These are phyloP conservation scores for Paramormyrops hopkinsi DNA, from an alignment of 2,797 vertebrate genomes.

Conservation along the genomic window DNA sequence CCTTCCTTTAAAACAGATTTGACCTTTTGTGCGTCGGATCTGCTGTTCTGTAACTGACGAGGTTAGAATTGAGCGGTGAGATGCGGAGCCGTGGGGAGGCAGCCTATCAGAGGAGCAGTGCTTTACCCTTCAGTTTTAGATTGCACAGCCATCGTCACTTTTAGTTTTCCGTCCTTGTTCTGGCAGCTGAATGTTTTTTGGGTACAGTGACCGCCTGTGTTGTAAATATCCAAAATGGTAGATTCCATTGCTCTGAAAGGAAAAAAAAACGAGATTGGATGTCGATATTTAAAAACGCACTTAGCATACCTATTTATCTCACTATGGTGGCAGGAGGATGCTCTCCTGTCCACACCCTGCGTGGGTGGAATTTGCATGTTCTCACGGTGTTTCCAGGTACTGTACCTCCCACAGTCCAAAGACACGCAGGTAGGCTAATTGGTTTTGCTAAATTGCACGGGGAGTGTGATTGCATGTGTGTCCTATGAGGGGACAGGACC, in stretches of 20 bases:
- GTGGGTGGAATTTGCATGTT: not conserved
- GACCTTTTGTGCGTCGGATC: not conserved
- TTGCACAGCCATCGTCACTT: not conserved
- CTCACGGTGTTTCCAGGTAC: not conserved
- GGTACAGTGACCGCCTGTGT: not conserved
- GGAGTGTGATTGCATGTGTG: not conserved
- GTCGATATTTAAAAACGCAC: constrained; percentile 11
- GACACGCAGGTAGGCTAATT: not conserved
- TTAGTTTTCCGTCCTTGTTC: not conserved
- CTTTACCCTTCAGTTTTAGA: not conserved
- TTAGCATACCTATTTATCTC: constrained; percentile 12
- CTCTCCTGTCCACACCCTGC: not conserved
- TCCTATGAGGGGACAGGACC: not conserved
- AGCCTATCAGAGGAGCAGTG: not conserved
- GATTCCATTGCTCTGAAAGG: constrained; percentile 14
- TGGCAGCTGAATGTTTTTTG: not conserved
- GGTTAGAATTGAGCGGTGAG: not conserved
- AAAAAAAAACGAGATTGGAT: constrained; percentile 16
- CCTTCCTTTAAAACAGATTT: not conserved
- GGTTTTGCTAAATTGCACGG: not conserved
- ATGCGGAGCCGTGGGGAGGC: not conserved
- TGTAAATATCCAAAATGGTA: constrained; percentile 16
- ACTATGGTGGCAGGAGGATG: not conserved
- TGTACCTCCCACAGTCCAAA: not conserved
- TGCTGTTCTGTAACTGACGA: not conserved